Percentiles rank a stretch among this genome's conserved stretches.
Conservation (phyloP, 2,113 vertebrate species). For the Strigops habroptila region DNA sequence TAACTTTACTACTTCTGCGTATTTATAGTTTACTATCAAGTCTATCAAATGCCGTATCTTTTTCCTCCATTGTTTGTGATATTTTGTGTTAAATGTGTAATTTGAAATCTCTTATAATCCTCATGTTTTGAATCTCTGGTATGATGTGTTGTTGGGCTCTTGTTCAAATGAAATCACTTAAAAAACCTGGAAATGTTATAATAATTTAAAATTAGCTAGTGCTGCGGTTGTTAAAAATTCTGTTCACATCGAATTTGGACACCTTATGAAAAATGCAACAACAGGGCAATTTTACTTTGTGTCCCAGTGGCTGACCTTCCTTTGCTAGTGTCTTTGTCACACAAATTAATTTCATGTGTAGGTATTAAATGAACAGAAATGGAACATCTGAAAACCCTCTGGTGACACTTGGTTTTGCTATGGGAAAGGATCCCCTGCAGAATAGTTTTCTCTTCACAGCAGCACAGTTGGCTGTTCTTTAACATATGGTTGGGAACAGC, state of each 20-base stretch:
- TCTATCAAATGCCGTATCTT: not conserved
- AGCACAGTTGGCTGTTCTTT: not conserved
- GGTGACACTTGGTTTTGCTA: not conserved
- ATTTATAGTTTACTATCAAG: not conserved
- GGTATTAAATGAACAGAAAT: not conserved
- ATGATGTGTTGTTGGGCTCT: not conserved
- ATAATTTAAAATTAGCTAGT: not conserved
- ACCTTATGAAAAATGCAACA: not conserved
- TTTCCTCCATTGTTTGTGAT: not conserved
- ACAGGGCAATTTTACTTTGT: not conserved
- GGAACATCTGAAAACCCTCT: not conserved
- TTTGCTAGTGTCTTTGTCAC: not conserved
- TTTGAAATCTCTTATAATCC: not conserved
- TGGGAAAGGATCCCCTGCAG: not conserved
- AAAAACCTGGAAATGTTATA: not conserved
- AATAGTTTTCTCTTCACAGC: not conserved
- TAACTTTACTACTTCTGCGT: not conserved
- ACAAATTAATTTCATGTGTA: not conserved
- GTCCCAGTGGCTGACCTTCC: not conserved
- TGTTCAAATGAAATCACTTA: not conserved
- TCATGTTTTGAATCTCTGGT: not conserved
- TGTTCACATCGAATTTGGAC: not conserved
- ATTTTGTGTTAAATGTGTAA: not conserved
- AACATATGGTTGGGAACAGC: fast-evolving
- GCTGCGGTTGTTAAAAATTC: not conserved